Conservation (phyloP, 2,888 invertebrate genomes). For the Listrodromus nycthemerus region DNA sequence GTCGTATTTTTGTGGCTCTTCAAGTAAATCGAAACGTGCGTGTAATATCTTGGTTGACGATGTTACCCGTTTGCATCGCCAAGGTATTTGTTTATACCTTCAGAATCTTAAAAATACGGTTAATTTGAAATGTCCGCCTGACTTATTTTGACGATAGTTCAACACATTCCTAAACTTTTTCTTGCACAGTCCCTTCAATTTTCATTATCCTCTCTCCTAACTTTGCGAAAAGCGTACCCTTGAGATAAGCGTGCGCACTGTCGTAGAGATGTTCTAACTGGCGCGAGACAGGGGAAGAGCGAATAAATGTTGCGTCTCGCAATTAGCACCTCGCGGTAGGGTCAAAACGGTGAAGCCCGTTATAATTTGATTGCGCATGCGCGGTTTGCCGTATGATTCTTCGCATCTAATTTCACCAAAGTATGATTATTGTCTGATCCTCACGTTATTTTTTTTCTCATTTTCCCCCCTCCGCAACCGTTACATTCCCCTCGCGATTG, state of each 20-base stretch:
- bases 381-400: neutral
- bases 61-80: too few relatives aligned
- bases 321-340: constrained; percentile 18
- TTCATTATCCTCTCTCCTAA: neutral
- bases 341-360: constrained; percentile 48
- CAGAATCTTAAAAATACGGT: too few relatives aligned
- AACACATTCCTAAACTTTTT: neutral
- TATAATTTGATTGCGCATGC: constrained; percentile 51
- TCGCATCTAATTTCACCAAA: neutral
- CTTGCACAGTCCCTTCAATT: neutral
- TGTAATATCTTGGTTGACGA: too few relatives aligned
- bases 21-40: too few relatives aligned
- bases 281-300: neutral
- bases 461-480: constrained; percentile 1
- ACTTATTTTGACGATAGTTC: too few relatives aligned
- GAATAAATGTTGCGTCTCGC: neutral
- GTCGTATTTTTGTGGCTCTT: too few relatives aligned
- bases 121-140: too few relatives aligned
- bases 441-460: constrained; percentile 23
- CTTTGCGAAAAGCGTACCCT: neutral
- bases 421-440: constrained; percentile 9
- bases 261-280: neutral
- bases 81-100: too few relatives aligned
- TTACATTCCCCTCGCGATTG: constrained; percentile 58
- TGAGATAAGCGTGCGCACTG: neutral